These are phyloP conservation scores for Melipona bicolor DNA, from an alignment of 2,888 invertebrate genomes.

Conservation along the genomic window DNA sequence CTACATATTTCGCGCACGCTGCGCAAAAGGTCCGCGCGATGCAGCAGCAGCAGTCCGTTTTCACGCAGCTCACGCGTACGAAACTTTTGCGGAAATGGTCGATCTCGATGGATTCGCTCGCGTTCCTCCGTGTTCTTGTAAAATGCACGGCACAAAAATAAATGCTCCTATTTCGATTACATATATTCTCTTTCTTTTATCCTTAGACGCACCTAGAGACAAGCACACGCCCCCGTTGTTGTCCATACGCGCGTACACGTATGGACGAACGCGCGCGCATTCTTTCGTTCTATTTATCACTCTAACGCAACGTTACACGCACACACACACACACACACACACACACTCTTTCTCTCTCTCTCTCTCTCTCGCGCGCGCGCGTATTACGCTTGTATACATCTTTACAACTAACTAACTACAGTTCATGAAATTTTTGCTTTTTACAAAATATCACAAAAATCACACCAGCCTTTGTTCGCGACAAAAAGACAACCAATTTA, in stretches of 20 bases:
- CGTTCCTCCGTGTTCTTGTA: slow-evolving; percentile 70
- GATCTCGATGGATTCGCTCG: slow-evolving; percentile 68
- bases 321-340: not conserved
- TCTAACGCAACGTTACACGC: not conserved
- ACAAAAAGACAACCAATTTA: slow-evolving; percentile 75
- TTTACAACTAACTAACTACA: slow-evolving; percentile 61
- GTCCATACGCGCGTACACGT: not conserved
- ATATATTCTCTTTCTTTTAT: slow-evolving; percentile 22
- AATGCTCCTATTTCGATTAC: slow-evolving; percentile 81
- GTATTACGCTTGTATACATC: slow-evolving; percentile 50
- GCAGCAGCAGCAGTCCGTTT: not conserved
- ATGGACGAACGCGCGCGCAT: not conserved
- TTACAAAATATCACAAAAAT: slow-evolving; percentile 84
- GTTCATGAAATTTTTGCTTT: slow-evolving; percentile 66
- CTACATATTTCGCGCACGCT: not conserved
- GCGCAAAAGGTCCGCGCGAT: not conserved
- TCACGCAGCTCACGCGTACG: not conserved
- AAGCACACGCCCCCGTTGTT: not conserved
- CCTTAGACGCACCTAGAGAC: not conserved
- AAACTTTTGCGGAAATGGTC: slow-evolving; percentile 68
- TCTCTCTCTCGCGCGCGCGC: too few species aligned
- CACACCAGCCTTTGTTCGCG: slow-evolving; percentile 82
- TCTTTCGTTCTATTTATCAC: not conserved
- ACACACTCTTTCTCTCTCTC: not conserved
- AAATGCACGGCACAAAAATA: slow-evolving; percentile 85